Base-by-base conservation (phyloP, 1,140 invertebrate genomes). In the Aphis gossypii region DNA sequence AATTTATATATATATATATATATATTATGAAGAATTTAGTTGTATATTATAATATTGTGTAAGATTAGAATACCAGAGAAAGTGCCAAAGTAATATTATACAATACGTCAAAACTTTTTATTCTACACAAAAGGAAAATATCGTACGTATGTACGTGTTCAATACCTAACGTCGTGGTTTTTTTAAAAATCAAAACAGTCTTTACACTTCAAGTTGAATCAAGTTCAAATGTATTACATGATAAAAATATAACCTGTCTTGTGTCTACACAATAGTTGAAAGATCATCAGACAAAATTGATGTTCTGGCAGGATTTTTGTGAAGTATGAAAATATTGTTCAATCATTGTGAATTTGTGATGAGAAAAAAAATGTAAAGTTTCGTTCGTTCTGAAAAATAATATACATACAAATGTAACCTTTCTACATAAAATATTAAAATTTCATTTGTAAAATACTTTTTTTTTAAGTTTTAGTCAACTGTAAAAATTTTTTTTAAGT, bases 381-480 rank as follows among this genome's bases (percentile, higher is more conserved):
- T 87, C 30, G 6, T 18, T 87, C 4, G 44, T 46, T 87, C 11
- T 14, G 23, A 46, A 87, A 87, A 86, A 86, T 86, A 86, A 86
- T 46, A 86, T 46, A 30, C 35, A 41, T 35, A 9, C 6, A 41
- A 83, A 41, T 41, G 14, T 46, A 48, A 87, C 41, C 41, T 46
- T 46, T 44, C 44, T 46, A 30, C 41, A n/a, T 86, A 46, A 87
- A 87, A 87, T 87, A 87, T 87, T 84, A 41, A 41, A 83, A 38
- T 38, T 35, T 83, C 41, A 84, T 41, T 23, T 25, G 41, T 25
- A 84, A 84, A 84, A 84, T 76, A 35, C n/a, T 76, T n/a, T 76
- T n/a, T 76, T 76, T 76, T 76, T 76, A 76, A 76, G 5, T 76
- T n/a, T n/a, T 68, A n/a, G n/a, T 76, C n/a, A 76, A 76, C 60